Percentiles rank a stretch among this genome's conserved stretches.
These are phyloP conservation scores for Lithobius niger DNA, from an alignment of 1,140 invertebrate species.

Conservation along the genomic window DNA sequence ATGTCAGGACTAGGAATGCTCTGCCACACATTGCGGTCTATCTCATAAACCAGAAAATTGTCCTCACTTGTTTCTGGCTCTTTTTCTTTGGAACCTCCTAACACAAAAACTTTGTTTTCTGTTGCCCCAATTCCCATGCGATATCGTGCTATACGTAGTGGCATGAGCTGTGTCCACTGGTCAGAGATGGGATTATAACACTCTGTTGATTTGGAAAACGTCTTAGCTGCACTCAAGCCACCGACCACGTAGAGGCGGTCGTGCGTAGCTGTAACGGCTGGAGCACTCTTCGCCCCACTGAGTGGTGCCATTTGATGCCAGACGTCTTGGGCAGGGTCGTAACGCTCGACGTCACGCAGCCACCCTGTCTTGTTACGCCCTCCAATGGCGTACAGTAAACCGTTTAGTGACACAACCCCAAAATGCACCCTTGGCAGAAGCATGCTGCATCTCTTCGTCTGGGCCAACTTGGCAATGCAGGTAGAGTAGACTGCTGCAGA, in stretches of 20 bases:
- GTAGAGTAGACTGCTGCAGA: neutral
- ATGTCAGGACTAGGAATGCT: neutral
- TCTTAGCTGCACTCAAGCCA: neutral
- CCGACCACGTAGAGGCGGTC: constrained; percentile 2
- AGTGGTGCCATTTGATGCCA: constrained; percentile 5
- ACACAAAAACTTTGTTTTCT: neutral
- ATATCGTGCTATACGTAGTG: neutral
- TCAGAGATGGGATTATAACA: constrained; percentile 3
- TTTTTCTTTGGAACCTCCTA: neutral
- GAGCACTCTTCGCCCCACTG: neutral
- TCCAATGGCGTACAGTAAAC: constrained; percentile 4
- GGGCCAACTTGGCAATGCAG: neutral
- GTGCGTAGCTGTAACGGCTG: neutral
- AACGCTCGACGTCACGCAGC: constrained; percentile 5
- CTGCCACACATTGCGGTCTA: neutral
- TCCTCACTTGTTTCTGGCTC: neutral
- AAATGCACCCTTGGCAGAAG: neutral
- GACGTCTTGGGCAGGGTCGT: neutral
- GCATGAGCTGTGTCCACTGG: constrained; percentile 4
- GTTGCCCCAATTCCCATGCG: constrained; percentile 6
- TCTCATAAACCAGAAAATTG: neutral
- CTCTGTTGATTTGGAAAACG: neutral
- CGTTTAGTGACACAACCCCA: neutral
- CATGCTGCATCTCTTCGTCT: neutral
- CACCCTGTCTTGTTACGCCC: constrained; percentile 3